These are phyloP conservation scores for Drosophila watanabei DNA, from an alignment of 1,140 invertebrate species.

Conservation along the genomic window DNA sequence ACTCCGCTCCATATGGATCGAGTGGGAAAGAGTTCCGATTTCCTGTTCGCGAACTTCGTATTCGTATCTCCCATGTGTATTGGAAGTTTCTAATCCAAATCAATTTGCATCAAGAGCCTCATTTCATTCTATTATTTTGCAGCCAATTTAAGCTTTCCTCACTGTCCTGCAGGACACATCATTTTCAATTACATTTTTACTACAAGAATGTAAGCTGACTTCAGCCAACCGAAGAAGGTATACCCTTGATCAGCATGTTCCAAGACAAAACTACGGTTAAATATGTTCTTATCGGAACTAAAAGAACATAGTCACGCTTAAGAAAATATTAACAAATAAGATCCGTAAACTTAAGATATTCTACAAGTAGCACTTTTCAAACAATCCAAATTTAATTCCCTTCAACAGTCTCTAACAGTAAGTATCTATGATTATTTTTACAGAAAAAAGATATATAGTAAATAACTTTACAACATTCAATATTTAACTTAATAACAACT, in stretches of 20 bases:
- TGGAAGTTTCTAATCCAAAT: conserved; percentile 82
- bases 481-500: neutral
- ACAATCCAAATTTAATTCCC: neutral
- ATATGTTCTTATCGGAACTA: neutral
- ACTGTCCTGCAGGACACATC: conserved; percentile 70
- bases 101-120: conserved; percentile 84
- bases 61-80: conserved; percentile 19
- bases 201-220: neutral
- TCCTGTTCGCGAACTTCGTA: neutral
- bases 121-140: conserved; percentile 84
- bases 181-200: conserved; percentile 70
- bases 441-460: neutral
- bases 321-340: no score
- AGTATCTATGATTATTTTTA: neutral
- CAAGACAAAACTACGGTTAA: no score
- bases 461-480: neutral
- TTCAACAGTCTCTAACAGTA: neutral
- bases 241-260: neutral
- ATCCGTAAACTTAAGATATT: no score
- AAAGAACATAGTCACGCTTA: neutral
- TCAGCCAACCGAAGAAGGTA: neutral
- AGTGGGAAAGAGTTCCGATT: conserved; percentile 29
- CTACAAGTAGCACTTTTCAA: neutral
- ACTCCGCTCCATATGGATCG: conserved; percentile 27
- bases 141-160: conserved; percentile 62